Evolutionary conservation across 2,888 invertebrate species (phyloP).

Genomic region (Drosophila picticornis): DNA sequence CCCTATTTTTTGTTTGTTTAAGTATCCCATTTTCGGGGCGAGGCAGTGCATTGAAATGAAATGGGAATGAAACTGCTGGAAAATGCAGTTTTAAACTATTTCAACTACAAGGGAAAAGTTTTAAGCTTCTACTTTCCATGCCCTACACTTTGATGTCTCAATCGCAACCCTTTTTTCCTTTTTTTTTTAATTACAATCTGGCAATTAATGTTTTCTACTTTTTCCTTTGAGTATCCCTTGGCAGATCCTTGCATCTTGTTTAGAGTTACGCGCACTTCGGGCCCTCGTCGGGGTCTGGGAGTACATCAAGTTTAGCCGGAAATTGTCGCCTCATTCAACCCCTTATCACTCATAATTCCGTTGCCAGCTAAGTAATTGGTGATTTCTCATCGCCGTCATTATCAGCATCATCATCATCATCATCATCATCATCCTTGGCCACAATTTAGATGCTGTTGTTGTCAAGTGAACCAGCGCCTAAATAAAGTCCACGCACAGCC

Average conservation of each 20-base stretch:
- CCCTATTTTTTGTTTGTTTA: constrained; percentile 8
- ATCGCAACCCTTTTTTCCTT: background rate
- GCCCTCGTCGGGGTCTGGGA: constrained; percentile 10
- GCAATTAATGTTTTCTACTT: constrained; percentile 28
- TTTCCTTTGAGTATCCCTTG: constrained; percentile 9
- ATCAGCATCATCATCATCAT: background rate
- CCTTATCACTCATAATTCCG: constrained; percentile 46
- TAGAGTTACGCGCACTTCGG: constrained; percentile 31
- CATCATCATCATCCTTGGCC: constrained; percentile 1
- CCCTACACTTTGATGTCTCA: background rate
- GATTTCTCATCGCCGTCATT: constrained; percentile 27
- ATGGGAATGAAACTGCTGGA: background rate
- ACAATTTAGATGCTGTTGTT: constrained; percentile 28
- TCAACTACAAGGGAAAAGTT: background rate
- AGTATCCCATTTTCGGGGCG: constrained; percentile 14
- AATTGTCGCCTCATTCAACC: constrained; percentile 42
- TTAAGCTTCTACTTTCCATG: background rate
- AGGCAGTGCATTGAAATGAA: constrained; percentile 4
- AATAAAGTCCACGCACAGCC: constrained; percentile 28
- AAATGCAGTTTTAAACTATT: background rate
- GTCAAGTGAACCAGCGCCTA: constrained; percentile 26
- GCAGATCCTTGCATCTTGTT: constrained; percentile 39
- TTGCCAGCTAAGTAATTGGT: constrained; percentile 49
- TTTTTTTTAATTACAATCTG: constrained; percentile 45
- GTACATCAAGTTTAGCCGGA: constrained; percentile 28